phyloP scores from a whole-genome alignment of 2,797 vertebrate genomes.

The Nannoperca australis region DNA sequence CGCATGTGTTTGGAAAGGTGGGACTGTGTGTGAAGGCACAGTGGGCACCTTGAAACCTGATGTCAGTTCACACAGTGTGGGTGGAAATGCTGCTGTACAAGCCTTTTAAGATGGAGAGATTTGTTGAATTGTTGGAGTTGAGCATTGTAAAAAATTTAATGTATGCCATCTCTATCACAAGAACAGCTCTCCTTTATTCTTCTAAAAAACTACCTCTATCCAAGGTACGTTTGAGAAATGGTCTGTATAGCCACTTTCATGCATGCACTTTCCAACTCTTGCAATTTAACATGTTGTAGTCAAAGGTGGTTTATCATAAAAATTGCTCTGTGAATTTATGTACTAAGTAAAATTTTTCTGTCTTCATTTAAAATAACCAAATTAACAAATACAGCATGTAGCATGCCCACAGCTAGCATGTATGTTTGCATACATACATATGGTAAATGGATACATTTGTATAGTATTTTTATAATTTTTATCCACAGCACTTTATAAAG shows the following conservation, averaged over 20 bases:
- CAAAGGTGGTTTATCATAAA: not conserved
- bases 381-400: not conserved
- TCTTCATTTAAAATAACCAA: not conserved
- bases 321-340: not conserved
- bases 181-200: not conserved
- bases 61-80: conserved; percentile 42
- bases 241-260: not conserved
- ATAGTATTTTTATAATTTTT: too few relatives aligned
- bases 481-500: too few relatives aligned
- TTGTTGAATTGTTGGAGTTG: conserved; percentile 12
- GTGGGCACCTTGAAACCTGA: conserved; percentile 54
- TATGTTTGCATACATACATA: not conserved
- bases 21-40: conserved; percentile 16
- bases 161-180: not conserved
- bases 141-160: conserved; percentile 2
- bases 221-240: not conserved
- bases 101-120: not conserved
- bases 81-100: conserved; percentile 9
- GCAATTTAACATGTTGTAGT: not conserved
- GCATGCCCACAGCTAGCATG: not conserved
- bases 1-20: conserved; percentile 23
- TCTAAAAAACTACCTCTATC: not conserved
- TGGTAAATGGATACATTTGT: too few relatives aligned
- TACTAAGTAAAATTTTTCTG: not conserved
- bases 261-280: not conserved